Percentiles rank a stretch among this genome's conserved stretches.
phyloP scores from a whole-genome alignment of 2,113 vertebrate species.

The Scomber colias region DNA sequence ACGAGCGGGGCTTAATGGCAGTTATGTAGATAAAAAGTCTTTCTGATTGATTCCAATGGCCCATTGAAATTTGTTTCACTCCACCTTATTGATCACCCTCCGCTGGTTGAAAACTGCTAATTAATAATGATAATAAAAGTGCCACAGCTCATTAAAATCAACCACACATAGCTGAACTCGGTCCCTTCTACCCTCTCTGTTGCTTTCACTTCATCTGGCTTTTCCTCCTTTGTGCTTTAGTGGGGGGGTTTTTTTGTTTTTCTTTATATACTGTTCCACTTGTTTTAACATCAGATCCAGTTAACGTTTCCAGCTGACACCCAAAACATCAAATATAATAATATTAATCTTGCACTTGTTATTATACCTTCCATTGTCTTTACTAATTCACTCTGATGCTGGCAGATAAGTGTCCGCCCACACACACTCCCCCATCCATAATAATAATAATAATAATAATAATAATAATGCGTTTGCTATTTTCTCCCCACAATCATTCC shows the following conservation, averaged over 20 bases:
- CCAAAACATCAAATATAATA: slow-evolving; percentile 13
- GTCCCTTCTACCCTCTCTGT: slow-evolving; percentile 9
- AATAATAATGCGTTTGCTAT: slow-evolving; percentile 39
- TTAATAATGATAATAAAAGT: slow-evolving; percentile 99
- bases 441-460: slow-evolving; percentile 20
- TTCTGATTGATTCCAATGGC: slow-evolving; percentile 97
- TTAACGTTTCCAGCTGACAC: slow-evolving; percentile 11
- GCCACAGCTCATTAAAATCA: slow-evolving; percentile 96
- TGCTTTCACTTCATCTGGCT: slow-evolving; percentile 7
- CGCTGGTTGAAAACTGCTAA: slow-evolving; percentile 96
- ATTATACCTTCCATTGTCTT: slow-evolving; percentile 39
- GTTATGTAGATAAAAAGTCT: slow-evolving; percentile 98
- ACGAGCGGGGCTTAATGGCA: slow-evolving; percentile 95
- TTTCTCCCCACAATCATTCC: slow-evolving; percentile 44
- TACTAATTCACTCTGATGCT: slow-evolving; percentile 48
- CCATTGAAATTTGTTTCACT: slow-evolving; percentile 99
- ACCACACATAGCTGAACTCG: slow-evolving; percentile 70
- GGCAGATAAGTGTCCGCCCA: slow-evolving; percentile 54
- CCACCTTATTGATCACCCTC: slow-evolving; percentile 98
- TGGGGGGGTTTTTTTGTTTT: neutral
- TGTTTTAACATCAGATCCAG: neutral
- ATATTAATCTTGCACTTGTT: slow-evolving; percentile 29
- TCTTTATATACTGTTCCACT: neutral
- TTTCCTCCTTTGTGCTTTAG: neutral
- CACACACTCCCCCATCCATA: slow-evolving; percentile 30